Conservation (phyloP, 2,797 vertebrate genomes). For the Oreonectes daqikongensis region DNA sequence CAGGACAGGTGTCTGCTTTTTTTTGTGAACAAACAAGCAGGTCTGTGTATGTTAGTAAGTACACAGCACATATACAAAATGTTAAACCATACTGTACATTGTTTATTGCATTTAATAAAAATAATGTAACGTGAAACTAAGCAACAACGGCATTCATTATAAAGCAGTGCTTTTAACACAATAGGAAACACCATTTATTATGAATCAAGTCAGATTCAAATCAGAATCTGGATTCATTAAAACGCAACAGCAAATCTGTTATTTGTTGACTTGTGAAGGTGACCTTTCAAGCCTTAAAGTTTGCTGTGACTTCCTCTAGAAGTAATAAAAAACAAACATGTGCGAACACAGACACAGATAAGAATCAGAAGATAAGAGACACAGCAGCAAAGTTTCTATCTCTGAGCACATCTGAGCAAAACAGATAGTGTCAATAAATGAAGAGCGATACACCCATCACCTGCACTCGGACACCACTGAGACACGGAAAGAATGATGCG, state of each 20-base stretch:
- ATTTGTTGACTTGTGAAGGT: too few relatives aligned
- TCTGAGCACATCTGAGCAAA: conserved; percentile 31
- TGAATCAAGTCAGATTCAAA: too few relatives aligned
- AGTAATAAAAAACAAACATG: neutral
- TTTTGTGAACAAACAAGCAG: conserved; percentile 52
- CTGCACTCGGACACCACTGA: conserved; percentile 43
- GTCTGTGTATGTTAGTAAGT: neutral
- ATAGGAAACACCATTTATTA: too few relatives aligned
- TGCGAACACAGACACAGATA: conserved; percentile 20
- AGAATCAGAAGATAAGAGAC: conserved; percentile 35
- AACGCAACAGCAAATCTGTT: too few relatives aligned
- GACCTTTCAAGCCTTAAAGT: neutral
- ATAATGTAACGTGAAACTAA: too few relatives aligned
- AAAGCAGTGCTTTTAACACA: too few relatives aligned
- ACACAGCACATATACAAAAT: neutral
- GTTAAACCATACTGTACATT: too few relatives aligned
- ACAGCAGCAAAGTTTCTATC: conserved; percentile 38
- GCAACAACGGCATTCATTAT: too few relatives aligned
- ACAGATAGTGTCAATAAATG: conserved; percentile 36
- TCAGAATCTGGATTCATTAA: too few relatives aligned
- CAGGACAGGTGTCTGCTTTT: conserved; percentile 72
- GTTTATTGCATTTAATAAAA: too few relatives aligned
- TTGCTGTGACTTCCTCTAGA: conserved; percentile 26
- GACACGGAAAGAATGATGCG: conserved; percentile 35
- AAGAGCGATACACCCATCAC: conserved; percentile 31